These are phyloP conservation scores for Hemiscyllium ocellatum DNA, from an alignment of 2,113 vertebrate genomes.

Conservation along the genomic window DNA sequence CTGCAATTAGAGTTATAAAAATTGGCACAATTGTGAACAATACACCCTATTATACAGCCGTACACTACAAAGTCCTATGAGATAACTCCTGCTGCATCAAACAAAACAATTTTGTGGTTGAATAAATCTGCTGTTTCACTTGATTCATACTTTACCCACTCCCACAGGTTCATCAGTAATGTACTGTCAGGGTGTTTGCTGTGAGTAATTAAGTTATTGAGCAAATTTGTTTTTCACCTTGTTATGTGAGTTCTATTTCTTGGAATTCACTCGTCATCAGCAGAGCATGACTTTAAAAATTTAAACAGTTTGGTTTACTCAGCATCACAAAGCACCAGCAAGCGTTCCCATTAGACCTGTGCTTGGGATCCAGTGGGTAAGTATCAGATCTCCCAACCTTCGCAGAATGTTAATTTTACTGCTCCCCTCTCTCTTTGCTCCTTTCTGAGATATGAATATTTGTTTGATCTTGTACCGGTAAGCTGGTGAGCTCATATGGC, in stretches of 20 bases:
- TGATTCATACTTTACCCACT: background rate
- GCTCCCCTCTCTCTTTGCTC: background rate
- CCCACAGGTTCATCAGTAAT: background rate
- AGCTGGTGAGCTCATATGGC: no score
- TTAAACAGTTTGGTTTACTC: background rate
- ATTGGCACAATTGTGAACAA: background rate
- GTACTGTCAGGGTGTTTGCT: background rate
- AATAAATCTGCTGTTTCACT: background rate
- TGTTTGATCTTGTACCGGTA: background rate
- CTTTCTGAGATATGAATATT: background rate
- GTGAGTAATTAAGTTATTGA: background rate
- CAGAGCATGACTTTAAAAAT: background rate
- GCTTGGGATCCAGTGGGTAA: background rate
- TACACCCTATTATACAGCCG: background rate
- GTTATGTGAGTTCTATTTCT: background rate
- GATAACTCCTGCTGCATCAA: background rate
- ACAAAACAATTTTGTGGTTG: background rate
- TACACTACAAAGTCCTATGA: background rate
- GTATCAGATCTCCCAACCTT: background rate
- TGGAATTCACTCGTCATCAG: background rate
- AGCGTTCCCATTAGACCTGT: background rate
- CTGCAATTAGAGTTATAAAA: background rate
- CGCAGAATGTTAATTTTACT: background rate
- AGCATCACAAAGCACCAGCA: background rate
- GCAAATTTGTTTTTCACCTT: background rate